Base-by-base conservation (phyloP, 2,113 vertebrate species). In the Rutilus rutilus region DNA sequence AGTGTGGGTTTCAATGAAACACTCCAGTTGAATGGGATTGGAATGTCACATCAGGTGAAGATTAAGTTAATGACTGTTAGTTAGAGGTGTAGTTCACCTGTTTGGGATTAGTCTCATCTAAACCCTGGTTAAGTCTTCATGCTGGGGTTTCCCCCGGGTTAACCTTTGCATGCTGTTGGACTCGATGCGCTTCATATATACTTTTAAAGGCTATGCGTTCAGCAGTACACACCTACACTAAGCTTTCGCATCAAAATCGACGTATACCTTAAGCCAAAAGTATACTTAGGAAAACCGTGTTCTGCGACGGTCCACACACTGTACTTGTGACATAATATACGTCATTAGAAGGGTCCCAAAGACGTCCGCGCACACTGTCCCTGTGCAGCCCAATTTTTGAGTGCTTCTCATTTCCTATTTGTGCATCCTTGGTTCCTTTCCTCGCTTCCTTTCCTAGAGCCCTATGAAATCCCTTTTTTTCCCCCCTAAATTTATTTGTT, bases 41-140 rank as follows among this genome's bases (percentile, higher is more conserved):
- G 17, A 36, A 62, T 62, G 78, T 45, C 36, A 80, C 36, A 11
- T 45, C 19, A 64, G n/a, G 39, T 64, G 57, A 59, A 76, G 25
- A 64, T 60, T 42, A 62, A 39, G 78, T 45, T 64, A 80, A 62
- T 45, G n/a, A 42, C n/a, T 30, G 5, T 54, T 50, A 59, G 25
- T 75, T 10, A 65, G 50, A 71, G 85, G 59, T 84, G 79, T 86
- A 76, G 69, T 82, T 86, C 81, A 86, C 45, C 59, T 2, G 30
- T 12, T 59, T 54, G n/a, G 60, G 81, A 86, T 86, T 84, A 84
- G 21, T 52, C 71, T 23, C n/a, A 42, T 65, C 42, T 81, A 77
- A 85, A 83, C 52, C 86, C 30, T 39, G 62, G 25, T 50, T 77
- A 60, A 88, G 64, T 78, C 79, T 60, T 59, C 59, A 30, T 50